Evolutionary conservation across 2,888 invertebrate genomes (phyloP).

Genomic region (Idaea dimidiata): DNA sequence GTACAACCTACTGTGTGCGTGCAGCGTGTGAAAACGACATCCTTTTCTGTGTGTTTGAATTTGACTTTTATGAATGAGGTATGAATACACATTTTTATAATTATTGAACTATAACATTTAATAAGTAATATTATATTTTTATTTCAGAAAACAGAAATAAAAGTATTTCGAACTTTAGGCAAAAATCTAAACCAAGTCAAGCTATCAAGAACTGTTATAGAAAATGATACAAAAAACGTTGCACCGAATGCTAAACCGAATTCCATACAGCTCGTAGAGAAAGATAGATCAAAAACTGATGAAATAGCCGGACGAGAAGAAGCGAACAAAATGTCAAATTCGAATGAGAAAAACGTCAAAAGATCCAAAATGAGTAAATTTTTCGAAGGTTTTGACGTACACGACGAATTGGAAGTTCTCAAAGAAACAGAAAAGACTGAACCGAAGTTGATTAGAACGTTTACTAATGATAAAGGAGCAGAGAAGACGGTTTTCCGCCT

Average conservation of each 20-base stretch:
- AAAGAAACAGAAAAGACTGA: background rate
- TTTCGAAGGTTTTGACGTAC: background rate
- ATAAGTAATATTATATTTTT: no score
- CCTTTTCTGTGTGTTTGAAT: no score
- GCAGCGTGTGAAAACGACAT: no score
- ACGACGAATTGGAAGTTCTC: background rate
- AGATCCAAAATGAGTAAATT: background rate
- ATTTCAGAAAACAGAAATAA: constrained; percentile 15
- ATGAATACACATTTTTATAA: no score
- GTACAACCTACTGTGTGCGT: no score
- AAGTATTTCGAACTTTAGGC: constrained; percentile 46
- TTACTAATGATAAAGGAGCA: no score
- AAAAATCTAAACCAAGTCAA: constrained; percentile 41
- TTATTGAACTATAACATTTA: no score
- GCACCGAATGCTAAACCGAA: constrained; percentile 3
- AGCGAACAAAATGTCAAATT: background rate
- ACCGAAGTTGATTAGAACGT: no score
- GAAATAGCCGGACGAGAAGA: background rate
- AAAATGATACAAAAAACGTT: background rate
- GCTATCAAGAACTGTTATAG: constrained; percentile 33
- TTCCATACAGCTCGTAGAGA: background rate
- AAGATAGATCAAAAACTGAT: background rate
- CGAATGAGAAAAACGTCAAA: background rate
- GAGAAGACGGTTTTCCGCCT: no score
- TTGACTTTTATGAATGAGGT: no score